Conservation (phyloP, 2,113 vertebrate genomes). For the Rhabdomys dilectus region DNA sequence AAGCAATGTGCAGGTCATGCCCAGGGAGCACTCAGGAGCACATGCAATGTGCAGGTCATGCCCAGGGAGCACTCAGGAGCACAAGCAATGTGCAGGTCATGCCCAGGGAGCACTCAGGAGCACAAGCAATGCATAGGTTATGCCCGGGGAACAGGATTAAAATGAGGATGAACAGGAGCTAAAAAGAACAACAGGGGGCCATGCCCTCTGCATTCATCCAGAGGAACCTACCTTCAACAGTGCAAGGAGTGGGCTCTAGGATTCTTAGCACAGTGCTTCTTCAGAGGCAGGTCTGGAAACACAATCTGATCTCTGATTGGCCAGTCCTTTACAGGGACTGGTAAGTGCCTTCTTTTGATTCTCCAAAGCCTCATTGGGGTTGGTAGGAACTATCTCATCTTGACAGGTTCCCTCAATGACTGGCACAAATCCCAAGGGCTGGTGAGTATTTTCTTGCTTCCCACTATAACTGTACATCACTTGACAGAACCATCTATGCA, state of each 20-base stretch:
- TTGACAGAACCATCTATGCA: too few relatives aligned
- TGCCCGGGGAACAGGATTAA: accelerated
- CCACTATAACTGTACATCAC: too few relatives aligned
- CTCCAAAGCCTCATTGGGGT: neutral
- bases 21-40: neutral
- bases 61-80: neutral
- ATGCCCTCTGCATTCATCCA: too few relatives aligned
- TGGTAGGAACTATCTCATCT: neutral
- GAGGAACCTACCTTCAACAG: neutral
- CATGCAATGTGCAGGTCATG: neutral
- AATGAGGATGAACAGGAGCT: neutral
- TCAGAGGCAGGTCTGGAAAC: too few relatives aligned
- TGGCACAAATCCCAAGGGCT: neutral
- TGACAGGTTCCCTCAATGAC: neutral
- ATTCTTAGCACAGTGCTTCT: neutral
- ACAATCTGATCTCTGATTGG: neutral
- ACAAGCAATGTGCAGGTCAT: neutral
- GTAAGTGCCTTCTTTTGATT: neutral
- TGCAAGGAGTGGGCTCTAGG: accelerated
- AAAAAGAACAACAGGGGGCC: neutral
- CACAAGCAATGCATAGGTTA: neutral
- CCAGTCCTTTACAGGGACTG: accelerated
- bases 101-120: neutral
- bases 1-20: neutral
- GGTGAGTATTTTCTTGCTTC: neutral